These are phyloP conservation scores for Pagetopsis macropterus DNA, from an alignment of 2,797 vertebrate species.

Conservation along the genomic window DNA sequence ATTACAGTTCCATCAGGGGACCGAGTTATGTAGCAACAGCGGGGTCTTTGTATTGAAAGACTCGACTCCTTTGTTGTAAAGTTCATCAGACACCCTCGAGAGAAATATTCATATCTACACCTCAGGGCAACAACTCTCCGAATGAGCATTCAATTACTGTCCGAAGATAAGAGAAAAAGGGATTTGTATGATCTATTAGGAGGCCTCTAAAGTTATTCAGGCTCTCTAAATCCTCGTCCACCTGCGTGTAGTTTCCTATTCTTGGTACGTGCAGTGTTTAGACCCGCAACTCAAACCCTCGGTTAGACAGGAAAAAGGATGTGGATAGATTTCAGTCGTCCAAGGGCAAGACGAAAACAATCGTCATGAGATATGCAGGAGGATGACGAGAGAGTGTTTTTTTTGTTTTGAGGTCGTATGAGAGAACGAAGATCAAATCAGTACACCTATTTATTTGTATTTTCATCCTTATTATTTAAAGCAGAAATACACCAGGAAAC, in stretches of 20 bases:
- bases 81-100: conserved; percentile 19
- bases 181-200: neutral
- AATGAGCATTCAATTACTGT: conserved; percentile 18
- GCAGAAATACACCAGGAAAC: too few relatives aligned
- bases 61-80: conserved; percentile 42
- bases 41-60: conserved; percentile 20
- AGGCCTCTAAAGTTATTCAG: conserved; percentile 12
- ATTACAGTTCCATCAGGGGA: conserved; percentile 51
- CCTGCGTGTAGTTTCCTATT: conserved; percentile 42
- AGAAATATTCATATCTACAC: conserved; percentile 33
- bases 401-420: conserved; percentile 12
- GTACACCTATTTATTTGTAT: neutral
- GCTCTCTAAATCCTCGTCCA: neutral
- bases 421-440: neutral
- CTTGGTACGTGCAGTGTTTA: conserved; percentile 50
- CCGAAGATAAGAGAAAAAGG: neutral
- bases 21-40: neutral
- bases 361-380: conserved; percentile 43
- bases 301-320: conserved; percentile 21
- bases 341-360: conserved; percentile 46
- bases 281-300: conserved; percentile 58
- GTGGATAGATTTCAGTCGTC: conserved; percentile 61
- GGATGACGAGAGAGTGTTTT: conserved; percentile 7
- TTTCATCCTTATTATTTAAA: neutral
- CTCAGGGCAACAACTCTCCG: conserved; percentile 32